Base-by-base conservation (phyloP, 1,140 invertebrate genomes). In the Drosophila pectinifera region DNA sequence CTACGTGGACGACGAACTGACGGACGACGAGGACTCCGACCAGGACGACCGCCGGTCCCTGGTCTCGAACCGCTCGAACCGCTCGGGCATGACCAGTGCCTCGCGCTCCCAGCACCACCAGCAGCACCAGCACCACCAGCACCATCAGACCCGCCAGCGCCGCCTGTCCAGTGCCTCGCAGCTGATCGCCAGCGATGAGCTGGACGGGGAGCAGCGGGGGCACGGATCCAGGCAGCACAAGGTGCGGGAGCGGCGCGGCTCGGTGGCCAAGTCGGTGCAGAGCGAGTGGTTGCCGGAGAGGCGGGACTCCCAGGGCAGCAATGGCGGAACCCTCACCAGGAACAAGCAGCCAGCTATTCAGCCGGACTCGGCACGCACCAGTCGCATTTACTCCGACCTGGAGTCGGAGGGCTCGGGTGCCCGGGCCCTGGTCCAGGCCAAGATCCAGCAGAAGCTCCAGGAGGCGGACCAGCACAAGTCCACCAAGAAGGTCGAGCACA, bases 1-100 rank as follows among this genome's bases (percentile, higher is more conserved):
- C 93, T 94, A 58, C 91, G 24, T 92, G 70, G 51, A 94, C 91
- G 73, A 94, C 82, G 45, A 94, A 80, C 62, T 94, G 67, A 65
- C 94, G 82, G 92, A 94, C 56, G 94, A 94, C 14, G 94, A 93
- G 18, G 94, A 94, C 11, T 94, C 94, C 2, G 94, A 94, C 56
- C 92, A 94, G 20, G 93, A 94, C 39, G 93, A 94, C 64, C 91
- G 93, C 14, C 75, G 94, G 1, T 94, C 94, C 0, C 61, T 93
- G 53, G 91, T 93, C 3, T 92, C 91, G 0, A 88, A 88, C 64
- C 65, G 90, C 3, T 92, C 91, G 0, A 88, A 88, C 64, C 65
- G 90, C n/a, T 92, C 91, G 20, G 86, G 57, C 22, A 86, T 92
- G 86, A 82, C 83, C 2, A 91, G 80, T 20, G 85, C 83, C 18